These are phyloP conservation scores for Pocillopora grandis DNA, from an alignment of 92 coral and sea anemone species.

Conservation along the genomic window DNA sequence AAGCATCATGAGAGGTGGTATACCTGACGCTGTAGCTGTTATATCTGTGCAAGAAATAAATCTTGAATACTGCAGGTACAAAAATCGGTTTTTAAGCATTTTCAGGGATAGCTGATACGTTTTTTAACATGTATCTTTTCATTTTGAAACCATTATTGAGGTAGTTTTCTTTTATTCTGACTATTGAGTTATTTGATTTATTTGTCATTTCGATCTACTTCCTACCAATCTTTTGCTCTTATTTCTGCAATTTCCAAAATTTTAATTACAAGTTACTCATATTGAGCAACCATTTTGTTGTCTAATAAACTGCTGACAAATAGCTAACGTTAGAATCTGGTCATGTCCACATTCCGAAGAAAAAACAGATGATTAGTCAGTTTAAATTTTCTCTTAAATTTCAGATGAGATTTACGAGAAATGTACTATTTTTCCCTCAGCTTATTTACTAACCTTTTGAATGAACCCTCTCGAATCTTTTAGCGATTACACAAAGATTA, in stretches of 20 bases:
- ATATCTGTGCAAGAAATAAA: constrained; percentile 1
- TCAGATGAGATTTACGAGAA: not conserved
- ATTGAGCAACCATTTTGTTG: too few species aligned
- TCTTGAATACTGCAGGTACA: constrained; percentile 1
- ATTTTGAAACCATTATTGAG: not conserved
- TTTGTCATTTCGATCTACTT: too few species aligned
- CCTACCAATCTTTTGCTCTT: too few species aligned
- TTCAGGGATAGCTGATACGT: not conserved
- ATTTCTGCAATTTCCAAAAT: too few species aligned
- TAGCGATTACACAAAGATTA: constrained; percentile 3
- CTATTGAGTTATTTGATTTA: too few species aligned
- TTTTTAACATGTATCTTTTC: not conserved
- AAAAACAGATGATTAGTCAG: too few species aligned
- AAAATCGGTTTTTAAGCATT: not conserved
- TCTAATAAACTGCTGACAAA: too few species aligned
- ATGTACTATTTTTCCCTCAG: not conserved
- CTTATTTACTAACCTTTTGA: not conserved
- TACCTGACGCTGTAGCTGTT: not conserved
- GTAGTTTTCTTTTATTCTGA: too few species aligned
- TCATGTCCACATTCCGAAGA: too few species aligned
- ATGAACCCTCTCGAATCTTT: not conserved
- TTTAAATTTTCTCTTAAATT: too few species aligned
- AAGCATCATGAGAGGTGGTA: not conserved
- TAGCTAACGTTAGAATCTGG: too few species aligned
- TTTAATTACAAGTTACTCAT: too few species aligned